A percentile compares a stretch with the other conserved stretches of the same genome.
phyloP scores from a whole-genome alignment of 37 sponge, comb jelly and placozoan species.

The Diacarnus erythraeanus region DNA sequence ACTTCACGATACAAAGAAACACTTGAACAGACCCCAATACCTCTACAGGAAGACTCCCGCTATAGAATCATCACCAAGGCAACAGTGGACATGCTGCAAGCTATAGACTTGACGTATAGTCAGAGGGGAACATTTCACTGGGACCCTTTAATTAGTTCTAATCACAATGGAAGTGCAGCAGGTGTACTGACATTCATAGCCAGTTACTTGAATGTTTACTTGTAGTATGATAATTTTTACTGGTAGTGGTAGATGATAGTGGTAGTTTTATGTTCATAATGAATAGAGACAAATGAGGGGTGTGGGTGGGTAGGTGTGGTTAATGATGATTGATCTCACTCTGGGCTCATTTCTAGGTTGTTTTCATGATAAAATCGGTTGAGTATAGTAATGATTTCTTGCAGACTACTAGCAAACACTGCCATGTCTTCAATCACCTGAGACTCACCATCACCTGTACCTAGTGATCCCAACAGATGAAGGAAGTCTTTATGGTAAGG shows the following conservation, averaged over 20 bases:
- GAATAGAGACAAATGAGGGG: too few relatives aligned
- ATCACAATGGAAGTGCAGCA: not conserved
- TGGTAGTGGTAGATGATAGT: not conserved
- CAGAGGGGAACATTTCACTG: conserved; percentile 13
- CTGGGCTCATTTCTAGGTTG: conserved; percentile 33
- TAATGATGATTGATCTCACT: too few relatives aligned
- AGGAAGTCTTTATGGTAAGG: conserved; percentile 73
- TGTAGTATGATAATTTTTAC: not conserved
- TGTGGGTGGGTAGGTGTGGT: too few relatives aligned
- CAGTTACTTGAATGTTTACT: not conserved
- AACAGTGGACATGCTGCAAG: conserved; percentile 1
- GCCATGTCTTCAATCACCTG: conserved; percentile 65
- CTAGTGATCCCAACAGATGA: conserved; percentile 39
- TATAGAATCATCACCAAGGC: conserved; percentile 1
- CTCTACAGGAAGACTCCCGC: not conserved
- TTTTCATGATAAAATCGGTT: conserved; percentile 50
- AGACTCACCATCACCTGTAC: conserved; percentile 35
- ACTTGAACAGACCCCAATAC: not conserved
- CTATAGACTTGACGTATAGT: not conserved
- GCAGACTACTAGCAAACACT: conserved; percentile 32
- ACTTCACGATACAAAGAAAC: too few relatives aligned
- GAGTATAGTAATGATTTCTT: conserved; percentile 17
- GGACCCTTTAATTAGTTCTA: conserved; percentile 2
- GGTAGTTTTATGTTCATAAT: not conserved
- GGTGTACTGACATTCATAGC: not conserved